These are phyloP conservation scores for Chitala chitala DNA, from an alignment of 2,113 vertebrate genomes.

Conservation along the genomic window DNA sequence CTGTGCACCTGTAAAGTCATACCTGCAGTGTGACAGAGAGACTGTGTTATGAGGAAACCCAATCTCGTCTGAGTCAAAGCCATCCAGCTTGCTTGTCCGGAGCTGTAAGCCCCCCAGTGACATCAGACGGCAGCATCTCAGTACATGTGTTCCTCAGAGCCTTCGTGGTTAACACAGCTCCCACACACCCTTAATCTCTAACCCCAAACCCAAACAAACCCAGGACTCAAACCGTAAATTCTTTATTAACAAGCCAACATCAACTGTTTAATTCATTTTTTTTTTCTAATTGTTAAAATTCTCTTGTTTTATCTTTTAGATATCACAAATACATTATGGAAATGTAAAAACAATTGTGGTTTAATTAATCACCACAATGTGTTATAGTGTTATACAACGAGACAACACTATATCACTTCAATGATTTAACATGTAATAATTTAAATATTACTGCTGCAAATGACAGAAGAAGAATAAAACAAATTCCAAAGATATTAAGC, in stretches of 20 bases:
- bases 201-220: neutral
- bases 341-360: too few relatives aligned
- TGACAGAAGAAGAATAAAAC: neutral
- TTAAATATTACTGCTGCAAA: neutral
- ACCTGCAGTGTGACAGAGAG: constrained; percentile 3
- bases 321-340: neutral
- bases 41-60: neutral
- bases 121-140: neutral
- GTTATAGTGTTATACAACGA: too few relatives aligned
- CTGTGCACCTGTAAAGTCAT: constrained; percentile 2
- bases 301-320: neutral
- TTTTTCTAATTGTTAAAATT: neutral
- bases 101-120: neutral
- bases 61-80: neutral
- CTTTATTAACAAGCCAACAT: neutral
- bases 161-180: too few relatives aligned
- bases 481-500: neutral
- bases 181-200: neutral
- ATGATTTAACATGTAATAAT: neutral
- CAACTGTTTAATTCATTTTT: neutral
- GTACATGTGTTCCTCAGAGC: too few relatives aligned
- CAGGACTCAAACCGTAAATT: neutral
- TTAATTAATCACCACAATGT: too few relatives aligned
- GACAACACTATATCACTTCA: neutral
- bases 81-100: neutral